Conservation (phyloP, 2,797 vertebrate species). For the Sylvia borin region DNA sequence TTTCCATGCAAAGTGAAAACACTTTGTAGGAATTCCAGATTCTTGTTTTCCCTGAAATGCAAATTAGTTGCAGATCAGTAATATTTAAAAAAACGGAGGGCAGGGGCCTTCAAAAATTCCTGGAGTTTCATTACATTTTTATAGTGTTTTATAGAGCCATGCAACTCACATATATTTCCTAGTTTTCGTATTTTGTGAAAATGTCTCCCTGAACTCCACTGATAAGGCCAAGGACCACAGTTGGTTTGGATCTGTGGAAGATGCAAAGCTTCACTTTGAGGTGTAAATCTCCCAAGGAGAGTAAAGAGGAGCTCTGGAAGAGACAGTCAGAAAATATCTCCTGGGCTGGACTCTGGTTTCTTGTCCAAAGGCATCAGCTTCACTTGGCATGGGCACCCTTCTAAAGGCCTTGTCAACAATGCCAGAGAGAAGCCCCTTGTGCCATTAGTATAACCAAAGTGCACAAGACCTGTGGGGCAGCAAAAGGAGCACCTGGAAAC, state of each 20-base stretch:
- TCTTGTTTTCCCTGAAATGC: not conserved
- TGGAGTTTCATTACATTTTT: not conserved
- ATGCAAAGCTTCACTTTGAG: not conserved
- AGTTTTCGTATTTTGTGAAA: not conserved
- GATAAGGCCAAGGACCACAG: not conserved
- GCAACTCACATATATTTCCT: not conserved
- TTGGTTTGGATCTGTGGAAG: not conserved
- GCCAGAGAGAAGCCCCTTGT: not conserved
- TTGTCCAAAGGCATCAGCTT: not conserved
- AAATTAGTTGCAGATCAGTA: not conserved
- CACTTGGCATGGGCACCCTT: not conserved
- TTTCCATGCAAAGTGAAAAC: not conserved
- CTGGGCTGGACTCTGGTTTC: not conserved
- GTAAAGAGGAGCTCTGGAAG: not conserved
- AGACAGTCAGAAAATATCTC: not conserved
- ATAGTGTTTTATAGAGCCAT: not conserved
- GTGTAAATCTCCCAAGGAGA: not conserved
- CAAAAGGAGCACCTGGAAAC: not conserved
- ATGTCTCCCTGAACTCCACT: not conserved
- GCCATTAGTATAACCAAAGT: not conserved
- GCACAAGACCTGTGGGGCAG: not conserved
- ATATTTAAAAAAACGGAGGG: not conserved
- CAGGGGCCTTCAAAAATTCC: not conserved
- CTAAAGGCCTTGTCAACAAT: not conserved
- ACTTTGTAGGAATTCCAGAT: not conserved